These are phyloP conservation scores for Zaprionus gabonicus DNA, from an alignment of 1,140 invertebrate genomes.

Conservation along the genomic window DNA sequence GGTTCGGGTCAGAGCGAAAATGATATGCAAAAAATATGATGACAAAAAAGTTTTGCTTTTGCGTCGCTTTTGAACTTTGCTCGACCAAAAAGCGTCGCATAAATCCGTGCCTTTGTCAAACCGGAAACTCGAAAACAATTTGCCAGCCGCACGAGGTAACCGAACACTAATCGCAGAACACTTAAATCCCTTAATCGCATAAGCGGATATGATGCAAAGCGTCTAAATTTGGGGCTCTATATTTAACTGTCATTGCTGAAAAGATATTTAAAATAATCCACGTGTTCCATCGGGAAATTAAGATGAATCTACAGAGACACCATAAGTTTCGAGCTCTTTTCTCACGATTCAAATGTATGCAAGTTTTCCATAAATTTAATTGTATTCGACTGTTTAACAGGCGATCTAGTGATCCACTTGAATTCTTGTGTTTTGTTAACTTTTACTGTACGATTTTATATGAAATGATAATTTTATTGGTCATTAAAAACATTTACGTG, in stretches of 20 bases:
- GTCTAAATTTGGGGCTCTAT: too few relatives aligned
- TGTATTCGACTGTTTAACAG: neutral
- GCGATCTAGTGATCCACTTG: neutral
- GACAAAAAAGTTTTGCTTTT: conserved; percentile 63
- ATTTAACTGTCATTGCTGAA: too few relatives aligned
- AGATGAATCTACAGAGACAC: too few relatives aligned
- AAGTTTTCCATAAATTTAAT: conserved; percentile 17
- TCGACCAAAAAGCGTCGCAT: conserved; percentile 21
- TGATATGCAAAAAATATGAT: conserved; percentile 56
- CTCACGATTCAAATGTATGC: neutral
- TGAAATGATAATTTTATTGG: conserved; percentile 75
- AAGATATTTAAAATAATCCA: too few relatives aligned
- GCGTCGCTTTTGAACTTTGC: conserved; percentile 63
- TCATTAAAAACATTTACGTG: conserved; percentile 79
- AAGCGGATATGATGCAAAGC: neutral
- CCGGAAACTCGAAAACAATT: conserved; percentile 27
- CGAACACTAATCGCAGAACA: conserved; percentile 2
- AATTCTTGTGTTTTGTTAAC: conserved; percentile 20
- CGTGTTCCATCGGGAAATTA: neutral
- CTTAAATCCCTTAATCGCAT: conserved; percentile 13
- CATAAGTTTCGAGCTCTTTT: too few relatives aligned
- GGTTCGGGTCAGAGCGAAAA: conserved; percentile 3
- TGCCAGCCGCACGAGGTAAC: conserved; percentile 13
- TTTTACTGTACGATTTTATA: conserved; percentile 61
- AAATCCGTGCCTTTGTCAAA: conserved; percentile 45